These are phyloP conservation scores for Lithobates sylvaticus DNA, from an alignment of 2,797 vertebrate species.

Conservation along the genomic window DNA sequence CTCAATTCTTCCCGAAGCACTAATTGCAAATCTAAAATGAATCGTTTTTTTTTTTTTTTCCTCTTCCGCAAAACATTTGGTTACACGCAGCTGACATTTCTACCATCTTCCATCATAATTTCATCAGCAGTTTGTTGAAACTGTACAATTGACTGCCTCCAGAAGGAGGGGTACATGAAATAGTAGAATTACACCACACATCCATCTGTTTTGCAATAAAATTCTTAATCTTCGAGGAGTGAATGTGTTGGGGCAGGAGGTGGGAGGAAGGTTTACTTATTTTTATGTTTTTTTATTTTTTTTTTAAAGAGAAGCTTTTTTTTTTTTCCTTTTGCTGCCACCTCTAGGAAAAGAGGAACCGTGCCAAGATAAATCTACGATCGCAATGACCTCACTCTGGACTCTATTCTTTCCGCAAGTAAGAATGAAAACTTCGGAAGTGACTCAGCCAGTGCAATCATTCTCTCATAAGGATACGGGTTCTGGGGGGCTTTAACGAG, in stretches of 20 bases:
- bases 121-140: slow-evolving; percentile 70
- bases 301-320: slow-evolving; percentile 36
- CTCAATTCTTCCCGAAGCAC: not conserved
- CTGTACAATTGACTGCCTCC: slow-evolving; percentile 70
- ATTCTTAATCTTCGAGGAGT: slow-evolving; percentile 71
- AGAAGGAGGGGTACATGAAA: slow-evolving; percentile 61
- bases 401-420: slow-evolving; percentile 56
- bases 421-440: slow-evolving; percentile 59
- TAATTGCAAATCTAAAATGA: not conserved
- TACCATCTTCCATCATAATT: slow-evolving; percentile 55
- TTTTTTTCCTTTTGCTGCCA: slow-evolving; percentile 79
- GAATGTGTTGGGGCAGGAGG: slow-evolving; percentile 14
- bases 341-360: slow-evolving; percentile 77
- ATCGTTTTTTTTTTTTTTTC: slow-evolving; percentile 34
- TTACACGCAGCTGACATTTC: slow-evolving; percentile 3
- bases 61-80: not conserved
- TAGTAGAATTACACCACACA: slow-evolving; percentile 68
- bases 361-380: slow-evolving; percentile 56
- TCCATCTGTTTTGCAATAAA: slow-evolving; percentile 77
- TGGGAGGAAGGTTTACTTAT: not conserved
- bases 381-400: slow-evolving; percentile 53
- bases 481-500: slow-evolving; percentile 27
- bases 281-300: slow-evolving; percentile 4
- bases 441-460: slow-evolving; percentile 60
- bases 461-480: slow-evolving; percentile 43